Conservation (phyloP, 2,797 vertebrate species). For the Pseudochirops cupreus region DNA sequence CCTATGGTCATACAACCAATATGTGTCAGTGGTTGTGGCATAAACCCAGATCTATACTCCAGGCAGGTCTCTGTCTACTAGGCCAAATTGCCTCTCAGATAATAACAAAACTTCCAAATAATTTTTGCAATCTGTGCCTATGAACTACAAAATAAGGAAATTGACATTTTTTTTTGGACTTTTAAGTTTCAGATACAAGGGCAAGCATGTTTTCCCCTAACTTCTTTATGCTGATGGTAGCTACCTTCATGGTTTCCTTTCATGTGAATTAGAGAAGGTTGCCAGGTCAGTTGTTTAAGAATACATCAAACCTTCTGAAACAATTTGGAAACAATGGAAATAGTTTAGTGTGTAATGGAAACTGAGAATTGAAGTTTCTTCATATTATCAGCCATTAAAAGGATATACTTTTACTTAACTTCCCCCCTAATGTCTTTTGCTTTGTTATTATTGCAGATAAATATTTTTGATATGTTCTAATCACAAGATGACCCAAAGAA, state of each 20-base stretch:
- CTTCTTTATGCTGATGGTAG: slow-evolving; percentile 74
- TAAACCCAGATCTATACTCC: background rate
- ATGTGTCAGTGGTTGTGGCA: slow-evolving; percentile 9
- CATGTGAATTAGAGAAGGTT: slow-evolving; percentile 76
- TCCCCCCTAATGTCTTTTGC: background rate
- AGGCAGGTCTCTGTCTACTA: background rate
- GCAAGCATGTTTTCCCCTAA: slow-evolving; percentile 66
- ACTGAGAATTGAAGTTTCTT: background rate
- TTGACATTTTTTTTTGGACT: slow-evolving; percentile 50
- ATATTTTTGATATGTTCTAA: background rate
- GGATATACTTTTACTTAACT: background rate
- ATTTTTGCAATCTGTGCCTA: slow-evolving; percentile 48
- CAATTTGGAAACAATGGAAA: slow-evolving; percentile 71
- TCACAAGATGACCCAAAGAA: background rate
- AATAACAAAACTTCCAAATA: slow-evolving; percentile 39
- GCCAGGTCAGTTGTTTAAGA: slow-evolving; percentile 79
- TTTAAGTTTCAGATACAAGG: slow-evolving; percentile 27
- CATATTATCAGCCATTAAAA: background rate
- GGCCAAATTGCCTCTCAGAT: background rate
- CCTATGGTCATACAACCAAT: background rate
- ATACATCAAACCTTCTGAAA: slow-evolving; percentile 68
- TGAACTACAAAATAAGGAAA: slow-evolving; percentile 40
- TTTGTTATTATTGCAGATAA: background rate
- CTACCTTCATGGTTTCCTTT: slow-evolving; percentile 68
- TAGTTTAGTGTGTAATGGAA: slow-evolving; percentile 46